Conservation (phyloP, 30 jellyfish, hydroid and myxozoan species). For the Rhopilema esculentum region DNA sequence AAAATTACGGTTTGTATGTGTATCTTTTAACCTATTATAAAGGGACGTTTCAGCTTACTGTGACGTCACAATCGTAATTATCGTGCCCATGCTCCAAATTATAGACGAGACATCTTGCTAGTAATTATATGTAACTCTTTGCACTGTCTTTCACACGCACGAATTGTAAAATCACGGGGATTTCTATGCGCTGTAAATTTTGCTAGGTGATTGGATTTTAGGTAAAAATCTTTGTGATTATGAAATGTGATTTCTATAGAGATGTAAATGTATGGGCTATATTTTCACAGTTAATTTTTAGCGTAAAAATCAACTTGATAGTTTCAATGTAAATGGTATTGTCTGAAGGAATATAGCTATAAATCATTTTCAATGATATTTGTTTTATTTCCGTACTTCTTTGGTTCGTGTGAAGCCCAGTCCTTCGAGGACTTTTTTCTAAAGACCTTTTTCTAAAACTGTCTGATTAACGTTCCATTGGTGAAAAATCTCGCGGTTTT, state of each 20-base stretch:
- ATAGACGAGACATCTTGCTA: no score
- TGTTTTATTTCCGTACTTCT: background rate
- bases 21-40: no score
- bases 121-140: background rate
- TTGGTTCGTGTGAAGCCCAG: background rate
- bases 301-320: background rate
- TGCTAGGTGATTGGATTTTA: background rate
- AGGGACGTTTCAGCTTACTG: no score
- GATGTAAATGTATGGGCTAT: background rate
- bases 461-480: no score
- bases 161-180: background rate
- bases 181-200: background rate
- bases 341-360: background rate
- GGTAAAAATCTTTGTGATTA: background rate
- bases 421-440: no score
- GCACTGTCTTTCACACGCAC: background rate
- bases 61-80: no score
- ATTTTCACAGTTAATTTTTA: background rate
- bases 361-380: no score
- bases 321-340: background rate
- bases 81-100: no score
- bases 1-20: no score
- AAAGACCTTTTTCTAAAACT: no score
- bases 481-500: no score
- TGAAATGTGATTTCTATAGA: background rate